Base-by-base conservation (phyloP, 2,888 invertebrate genomes). In the Napeogenes inachia region DNA sequence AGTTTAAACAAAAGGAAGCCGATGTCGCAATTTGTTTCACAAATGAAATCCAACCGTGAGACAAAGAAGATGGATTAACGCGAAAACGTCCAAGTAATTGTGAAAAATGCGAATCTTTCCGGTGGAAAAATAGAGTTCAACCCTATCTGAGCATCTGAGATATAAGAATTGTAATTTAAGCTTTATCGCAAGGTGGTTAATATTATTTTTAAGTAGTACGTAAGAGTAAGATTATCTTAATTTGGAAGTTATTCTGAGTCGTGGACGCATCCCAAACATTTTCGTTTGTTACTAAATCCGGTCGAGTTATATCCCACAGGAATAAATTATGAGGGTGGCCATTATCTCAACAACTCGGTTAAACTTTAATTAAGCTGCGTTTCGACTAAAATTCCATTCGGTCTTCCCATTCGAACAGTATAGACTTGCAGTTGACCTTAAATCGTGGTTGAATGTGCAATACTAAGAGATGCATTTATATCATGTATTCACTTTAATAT, bases 41-140 rank as follows among this genome's bases (percentile, higher is more conserved):
- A 84, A 87, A 85, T 84, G 82, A 84, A 87, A 71, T 82, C 83
- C 78, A 77, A 77, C 78, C 75, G 77, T 77, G 76, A 78, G 78
- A 85, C 85, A 86, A 87, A 85, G 85, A 87, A 88, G 87, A 88
- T 85, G 78, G 87, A 88, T 88, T 87, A 86, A 82, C 80, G 83
- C 76, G 81, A 75, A 82, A 86, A 85, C 78, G 85, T 87, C 87
- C 82, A 77, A 85, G 87, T 88, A 89, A 89, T 88, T 89, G 89
- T 86, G 88, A 89, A 88, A 87, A 89, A 88, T 88, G 88, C 70
- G 86, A 79, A 80, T 80, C 81, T 78, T 76, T 80, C 74, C 76
- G 71, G 69, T 72, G 72, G 74, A 77, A 77, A 82, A 81, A 81
- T 80, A 82, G 80, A 79, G 75, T 79, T 75, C 71, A 75, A 75